Evolutionary conservation across 2,113 vertebrate species (phyloP).

Genomic region (Cervus canadensis): DNA sequence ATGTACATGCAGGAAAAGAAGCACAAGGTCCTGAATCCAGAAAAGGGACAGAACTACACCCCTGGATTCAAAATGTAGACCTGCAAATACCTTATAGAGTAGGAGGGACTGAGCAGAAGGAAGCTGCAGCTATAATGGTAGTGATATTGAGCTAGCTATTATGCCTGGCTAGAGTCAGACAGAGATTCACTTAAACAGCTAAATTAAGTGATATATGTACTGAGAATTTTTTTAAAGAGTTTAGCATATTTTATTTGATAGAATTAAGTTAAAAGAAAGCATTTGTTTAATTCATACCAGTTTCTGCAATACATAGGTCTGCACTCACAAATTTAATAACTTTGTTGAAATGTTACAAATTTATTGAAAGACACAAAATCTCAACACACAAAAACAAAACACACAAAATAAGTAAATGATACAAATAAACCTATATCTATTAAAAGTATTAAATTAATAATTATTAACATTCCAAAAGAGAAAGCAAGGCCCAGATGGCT

Average conservation of each 20-base stretch:
- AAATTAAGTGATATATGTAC: too few species aligned
- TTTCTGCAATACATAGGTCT: background rate
- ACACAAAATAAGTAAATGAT: background rate
- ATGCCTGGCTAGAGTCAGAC: background rate
- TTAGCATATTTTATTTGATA: background rate
- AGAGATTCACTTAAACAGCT: background rate
- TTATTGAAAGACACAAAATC: background rate
- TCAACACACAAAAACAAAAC: background rate
- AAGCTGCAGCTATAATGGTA: background rate
- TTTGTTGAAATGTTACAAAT: background rate
- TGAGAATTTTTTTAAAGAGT: background rate
- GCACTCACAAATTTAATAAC: background rate
- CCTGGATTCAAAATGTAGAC: background rate
- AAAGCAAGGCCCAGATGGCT: background rate
- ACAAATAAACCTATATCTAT: background rate
- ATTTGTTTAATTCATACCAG: background rate
- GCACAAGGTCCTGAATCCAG: background rate
- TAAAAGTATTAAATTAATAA: background rate
- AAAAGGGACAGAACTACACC: background rate
- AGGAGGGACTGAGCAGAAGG: background rate
- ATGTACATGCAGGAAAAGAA: background rate
- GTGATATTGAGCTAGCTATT: background rate
- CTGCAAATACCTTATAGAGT: background rate
- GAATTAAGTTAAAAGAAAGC: background rate
- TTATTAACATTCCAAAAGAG: background rate